phyloP scores from a whole-genome alignment of 2,797 vertebrate species.

The Acanthopagrus latus region DNA sequence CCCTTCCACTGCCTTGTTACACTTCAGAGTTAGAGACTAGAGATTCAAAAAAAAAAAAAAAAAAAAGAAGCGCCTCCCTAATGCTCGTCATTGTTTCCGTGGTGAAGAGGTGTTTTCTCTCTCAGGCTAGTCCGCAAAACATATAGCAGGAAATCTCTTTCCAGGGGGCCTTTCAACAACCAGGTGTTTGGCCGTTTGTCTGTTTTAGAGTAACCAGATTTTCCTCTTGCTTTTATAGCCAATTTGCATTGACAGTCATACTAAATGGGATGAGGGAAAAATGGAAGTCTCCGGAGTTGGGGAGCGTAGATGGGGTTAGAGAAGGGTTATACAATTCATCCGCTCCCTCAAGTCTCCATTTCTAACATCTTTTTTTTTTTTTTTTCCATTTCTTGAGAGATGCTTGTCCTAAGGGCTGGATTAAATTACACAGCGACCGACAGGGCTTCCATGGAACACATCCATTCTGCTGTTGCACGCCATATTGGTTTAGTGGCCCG shows the following conservation, averaged over 20 bases:
- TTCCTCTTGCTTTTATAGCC: conserved; percentile 59
- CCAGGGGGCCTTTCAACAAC: conserved; percentile 36
- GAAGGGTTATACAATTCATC: conserved; percentile 75
- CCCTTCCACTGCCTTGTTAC: conserved; percentile 2
- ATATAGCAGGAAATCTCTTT: conserved; percentile 44
- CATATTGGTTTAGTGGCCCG: conserved; percentile 82
- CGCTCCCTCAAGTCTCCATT: conserved; percentile 62
- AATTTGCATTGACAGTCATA: conserved; percentile 64
- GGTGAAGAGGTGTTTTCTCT: conserved; percentile 38
- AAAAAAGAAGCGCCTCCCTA: conserved; percentile 8
- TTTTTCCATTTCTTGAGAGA: conserved; percentile 79
- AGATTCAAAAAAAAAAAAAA: neutral
- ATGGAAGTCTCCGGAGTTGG: conserved; percentile 51
- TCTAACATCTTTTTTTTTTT: conserved; percentile 41
- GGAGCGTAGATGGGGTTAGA: conserved; percentile 71
- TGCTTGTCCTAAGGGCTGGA: conserved; percentile 83
- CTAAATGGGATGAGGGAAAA: conserved; percentile 59
- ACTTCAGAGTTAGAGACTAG: conserved; percentile 19
- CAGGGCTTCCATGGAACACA: conserved; percentile 79
- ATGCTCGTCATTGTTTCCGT: conserved; percentile 42
- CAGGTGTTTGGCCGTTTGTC: conserved; percentile 66
- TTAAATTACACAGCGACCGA: conserved; percentile 82
- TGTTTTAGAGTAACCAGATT: conserved; percentile 61
- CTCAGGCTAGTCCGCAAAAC: conserved; percentile 42
- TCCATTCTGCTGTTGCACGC: conserved; percentile 78